phyloP scores from a whole-genome alignment of 2,888 invertebrate species.

The Phyllotreta striolata region DNA sequence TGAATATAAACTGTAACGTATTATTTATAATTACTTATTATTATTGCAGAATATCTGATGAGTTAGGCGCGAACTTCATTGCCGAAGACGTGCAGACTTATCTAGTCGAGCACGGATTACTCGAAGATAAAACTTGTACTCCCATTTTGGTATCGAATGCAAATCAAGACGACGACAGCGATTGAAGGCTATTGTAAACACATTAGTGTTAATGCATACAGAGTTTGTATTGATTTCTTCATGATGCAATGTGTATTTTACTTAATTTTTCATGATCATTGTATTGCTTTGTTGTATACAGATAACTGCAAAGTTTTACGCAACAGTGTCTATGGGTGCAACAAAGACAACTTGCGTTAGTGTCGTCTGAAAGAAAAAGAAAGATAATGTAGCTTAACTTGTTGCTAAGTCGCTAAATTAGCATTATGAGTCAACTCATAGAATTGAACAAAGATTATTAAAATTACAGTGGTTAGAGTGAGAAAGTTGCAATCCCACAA shows the following conservation, averaged over 20 bases:
- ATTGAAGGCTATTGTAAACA: conserved; percentile 27
- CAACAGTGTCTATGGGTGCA: too few relatives aligned
- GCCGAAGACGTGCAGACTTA: conserved; percentile 90
- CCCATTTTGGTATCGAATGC: conserved; percentile 61
- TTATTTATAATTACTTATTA: conserved; percentile 2
- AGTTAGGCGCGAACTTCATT: conserved; percentile 90
- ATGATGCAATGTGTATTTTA: conserved; percentile 6
- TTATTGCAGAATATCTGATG: conserved; percentile 70
- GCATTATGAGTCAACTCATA: too few relatives aligned
- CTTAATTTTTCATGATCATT: neutral
- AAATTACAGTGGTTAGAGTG: too few relatives aligned
- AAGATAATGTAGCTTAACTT: too few relatives aligned
- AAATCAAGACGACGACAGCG: conserved; percentile 53
- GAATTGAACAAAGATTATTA: too few relatives aligned
- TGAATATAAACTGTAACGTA: neutral
- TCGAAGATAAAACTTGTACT: conserved; percentile 73
- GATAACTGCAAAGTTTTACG: too few relatives aligned
- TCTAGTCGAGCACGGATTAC: conserved; percentile 84
- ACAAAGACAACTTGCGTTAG: too few relatives aligned
- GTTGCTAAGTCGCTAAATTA: too few relatives aligned
- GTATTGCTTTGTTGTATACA: too few relatives aligned
- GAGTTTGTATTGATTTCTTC: neutral
- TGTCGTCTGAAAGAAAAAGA: too few relatives aligned
- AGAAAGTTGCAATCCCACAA: too few relatives aligned
- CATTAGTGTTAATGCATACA: neutral